Percentiles rank a stretch among this genome's conserved stretches.
phyloP scores from a whole-genome alignment of 2,888 invertebrate genomes.

The Rhagonycha fulva region DNA sequence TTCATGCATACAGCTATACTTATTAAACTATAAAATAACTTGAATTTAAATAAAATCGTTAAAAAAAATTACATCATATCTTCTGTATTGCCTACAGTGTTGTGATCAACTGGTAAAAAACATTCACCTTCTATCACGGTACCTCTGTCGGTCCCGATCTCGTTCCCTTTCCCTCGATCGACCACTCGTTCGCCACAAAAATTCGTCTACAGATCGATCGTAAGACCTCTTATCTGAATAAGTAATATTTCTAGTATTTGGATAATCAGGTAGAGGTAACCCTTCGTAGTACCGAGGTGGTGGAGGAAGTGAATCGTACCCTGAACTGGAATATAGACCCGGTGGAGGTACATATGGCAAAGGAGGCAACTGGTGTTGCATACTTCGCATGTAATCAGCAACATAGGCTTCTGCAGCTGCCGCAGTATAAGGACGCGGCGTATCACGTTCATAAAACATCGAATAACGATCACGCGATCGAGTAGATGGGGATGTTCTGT shows the following conservation, averaged over 20 bases:
- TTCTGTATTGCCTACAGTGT: conserved; percentile 23
- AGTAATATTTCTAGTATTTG: conserved; percentile 58
- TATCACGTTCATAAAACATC: conserved; percentile 65
- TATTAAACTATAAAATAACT: conserved; percentile 21
- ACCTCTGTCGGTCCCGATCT: conserved; percentile 51
- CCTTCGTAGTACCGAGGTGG: conserved; percentile 84
- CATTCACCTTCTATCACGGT: conserved; percentile 52
- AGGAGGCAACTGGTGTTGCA: conserved; percentile 85
- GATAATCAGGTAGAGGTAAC: conserved; percentile 76
- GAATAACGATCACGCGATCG: conserved; percentile 63
- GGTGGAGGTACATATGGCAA: conserved; percentile 80
- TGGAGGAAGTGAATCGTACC: conserved; percentile 57
- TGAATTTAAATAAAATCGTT: conserved; percentile 23
- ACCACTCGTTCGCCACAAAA: conserved; percentile 79
- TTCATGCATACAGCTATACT: conserved; percentile 9
- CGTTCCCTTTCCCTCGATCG: conserved; percentile 58
- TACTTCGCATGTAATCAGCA: conserved; percentile 86
- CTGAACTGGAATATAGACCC: conserved; percentile 55
- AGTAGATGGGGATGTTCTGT: conserved; percentile 64
- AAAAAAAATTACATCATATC: conserved; percentile 10
- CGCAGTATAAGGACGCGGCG: conserved; percentile 55
- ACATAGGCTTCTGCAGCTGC: conserved; percentile 85
- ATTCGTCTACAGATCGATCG: conserved; percentile 88
- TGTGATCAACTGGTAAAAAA: neutral
- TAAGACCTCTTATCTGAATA: conserved; percentile 78